Evolutionary conservation across 1,140 invertebrate genomes (phyloP).

Genomic region (Ruditapes philippinarum): DNA sequence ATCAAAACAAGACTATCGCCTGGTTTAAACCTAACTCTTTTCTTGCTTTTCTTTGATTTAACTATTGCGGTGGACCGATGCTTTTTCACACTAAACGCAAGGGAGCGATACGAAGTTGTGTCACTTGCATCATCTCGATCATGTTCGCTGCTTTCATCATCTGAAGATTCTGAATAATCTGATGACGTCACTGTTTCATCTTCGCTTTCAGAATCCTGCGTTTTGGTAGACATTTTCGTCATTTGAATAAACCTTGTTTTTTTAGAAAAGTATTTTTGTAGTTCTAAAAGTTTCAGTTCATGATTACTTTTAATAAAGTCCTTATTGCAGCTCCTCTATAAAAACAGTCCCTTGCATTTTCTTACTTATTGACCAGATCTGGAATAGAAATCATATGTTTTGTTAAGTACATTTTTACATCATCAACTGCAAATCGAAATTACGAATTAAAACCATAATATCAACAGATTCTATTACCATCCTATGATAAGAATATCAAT

Average conservation of each 20-base stretch:
- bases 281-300: too few relatives aligned
- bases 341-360: too few relatives aligned
- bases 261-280: too few relatives aligned
- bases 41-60: constrained; percentile 58
- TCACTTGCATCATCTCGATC: constrained; percentile 41
- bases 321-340: too few relatives aligned
- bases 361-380: too few relatives aligned
- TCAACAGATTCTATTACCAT: background rate
- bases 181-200: constrained; percentile 26
- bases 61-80: constrained; percentile 21
- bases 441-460: too few relatives aligned
- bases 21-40: constrained; percentile 60
- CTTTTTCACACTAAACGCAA: constrained; percentile 36
- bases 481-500: background rate
- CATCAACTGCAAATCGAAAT: too few relatives aligned
- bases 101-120: constrained; percentile 4
- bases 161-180: constrained; percentile 29
- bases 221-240: background rate
- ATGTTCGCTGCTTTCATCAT: constrained; percentile 23
- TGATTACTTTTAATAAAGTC: too few relatives aligned
- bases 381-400: too few relatives aligned
- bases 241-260: background rate
- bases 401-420: too few relatives aligned
- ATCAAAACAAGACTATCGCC: constrained; percentile 56
- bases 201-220: background rate